Conservation (phyloP, 2,888 invertebrate genomes). For the Tethea ocularis region DNA sequence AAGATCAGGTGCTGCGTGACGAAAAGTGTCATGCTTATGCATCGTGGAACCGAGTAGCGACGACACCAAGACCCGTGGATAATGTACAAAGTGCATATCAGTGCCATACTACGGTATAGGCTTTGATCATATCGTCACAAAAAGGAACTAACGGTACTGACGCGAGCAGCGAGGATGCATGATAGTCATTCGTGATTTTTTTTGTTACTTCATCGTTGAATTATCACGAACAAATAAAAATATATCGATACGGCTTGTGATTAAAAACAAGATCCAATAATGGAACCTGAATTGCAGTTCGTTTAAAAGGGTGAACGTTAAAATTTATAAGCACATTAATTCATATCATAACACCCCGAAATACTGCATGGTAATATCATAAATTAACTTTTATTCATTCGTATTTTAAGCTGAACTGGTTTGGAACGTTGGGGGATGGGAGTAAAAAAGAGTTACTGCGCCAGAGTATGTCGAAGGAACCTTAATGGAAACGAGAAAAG, state of each 20-base stretch:
- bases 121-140: constrained; percentile 49
- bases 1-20: constrained; percentile 50
- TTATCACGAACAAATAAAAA: constrained; percentile 20
- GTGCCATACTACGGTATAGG: constrained; percentile 42
- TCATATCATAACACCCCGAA: constrained; percentile 16
- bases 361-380: constrained; percentile 15
- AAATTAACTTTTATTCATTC: constrained; percentile 18
- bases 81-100: constrained; percentile 60
- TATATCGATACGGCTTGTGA: constrained; percentile 12
- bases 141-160: constrained; percentile 61
- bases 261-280: constrained; percentile 16
- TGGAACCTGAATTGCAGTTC: constrained; percentile 15
- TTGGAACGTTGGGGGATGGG: constrained; percentile 17
- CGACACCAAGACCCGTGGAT: constrained; percentile 52
- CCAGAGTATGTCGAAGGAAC: constrained; percentile 44
- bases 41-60: constrained; percentile 39
- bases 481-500: constrained; percentile 42
- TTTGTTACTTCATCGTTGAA: constrained; percentile 30
- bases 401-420: constrained; percentile 26
- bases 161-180: constrained; percentile 31
- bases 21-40: constrained; percentile 46
- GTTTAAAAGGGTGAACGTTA: constrained; percentile 16
- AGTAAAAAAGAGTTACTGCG: constrained; percentile 39
- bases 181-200: constrained; percentile 40
- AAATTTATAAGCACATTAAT: constrained; percentile 24